Evolutionary conservation across 2,888 invertebrate species (phyloP).

Genomic region (Mamestra brassicae): DNA sequence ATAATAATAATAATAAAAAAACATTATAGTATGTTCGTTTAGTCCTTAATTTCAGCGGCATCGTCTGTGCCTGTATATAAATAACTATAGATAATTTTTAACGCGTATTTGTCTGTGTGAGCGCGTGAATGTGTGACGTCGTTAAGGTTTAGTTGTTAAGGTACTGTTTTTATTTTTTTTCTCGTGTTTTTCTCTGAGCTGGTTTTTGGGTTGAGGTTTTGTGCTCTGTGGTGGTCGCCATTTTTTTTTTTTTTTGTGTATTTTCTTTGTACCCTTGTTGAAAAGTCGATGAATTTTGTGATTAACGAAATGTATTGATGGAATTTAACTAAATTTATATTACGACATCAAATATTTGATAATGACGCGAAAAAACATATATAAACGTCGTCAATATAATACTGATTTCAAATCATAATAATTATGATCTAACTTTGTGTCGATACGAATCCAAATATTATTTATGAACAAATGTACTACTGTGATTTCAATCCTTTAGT

Average conservation of each 20-base stretch:
- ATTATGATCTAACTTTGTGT: not conserved
- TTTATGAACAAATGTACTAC: not conserved
- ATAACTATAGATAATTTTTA: slow-evolving; percentile 48
- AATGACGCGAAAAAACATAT: too few species aligned
- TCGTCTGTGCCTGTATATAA: slow-evolving; percentile 48
- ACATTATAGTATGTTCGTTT: slow-evolving; percentile 42
- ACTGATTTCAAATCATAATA: not conserved
- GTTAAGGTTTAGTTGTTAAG: slow-evolving; percentile 30
- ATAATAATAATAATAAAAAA: slow-evolving; percentile 45
- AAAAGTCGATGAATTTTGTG: not conserved
- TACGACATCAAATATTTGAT: not conserved
- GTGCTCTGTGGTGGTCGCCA: slow-evolving; percentile 38
- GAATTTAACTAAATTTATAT: not conserved
- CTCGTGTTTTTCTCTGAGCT: slow-evolving; percentile 29
- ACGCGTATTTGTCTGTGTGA: slow-evolving; percentile 22
- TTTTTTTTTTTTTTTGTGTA: not conserved
- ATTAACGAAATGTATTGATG: not conserved
- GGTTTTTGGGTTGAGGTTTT: slow-evolving; percentile 40
- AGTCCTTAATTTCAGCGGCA: slow-evolving; percentile 53
- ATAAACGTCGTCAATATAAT: too few species aligned
- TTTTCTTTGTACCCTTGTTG: not conserved
- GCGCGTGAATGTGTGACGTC: slow-evolving; percentile 45
- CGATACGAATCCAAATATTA: not conserved
- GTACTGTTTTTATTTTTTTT: slow-evolving; percentile 11
- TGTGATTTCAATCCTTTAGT: not conserved